Conservation (phyloP, 2,888 invertebrate genomes). For the Hydrotaea cyrtoneurina region DNA sequence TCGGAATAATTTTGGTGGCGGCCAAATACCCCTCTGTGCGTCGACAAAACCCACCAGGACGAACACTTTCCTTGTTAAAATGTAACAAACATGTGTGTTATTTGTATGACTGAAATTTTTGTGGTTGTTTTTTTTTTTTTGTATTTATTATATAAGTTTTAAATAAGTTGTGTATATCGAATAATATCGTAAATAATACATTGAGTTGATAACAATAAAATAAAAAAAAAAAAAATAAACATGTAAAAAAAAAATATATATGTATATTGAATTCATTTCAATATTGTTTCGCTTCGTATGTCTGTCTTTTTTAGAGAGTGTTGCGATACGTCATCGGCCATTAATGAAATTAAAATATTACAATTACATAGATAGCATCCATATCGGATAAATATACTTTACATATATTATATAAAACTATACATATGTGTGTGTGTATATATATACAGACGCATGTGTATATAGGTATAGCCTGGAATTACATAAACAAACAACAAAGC, state of each 20-base stretch:
- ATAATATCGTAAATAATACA: conserved; percentile 65
- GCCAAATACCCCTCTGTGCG: no score
- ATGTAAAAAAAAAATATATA: neutral
- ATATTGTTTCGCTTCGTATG: neutral
- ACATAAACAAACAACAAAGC: conserved; percentile 42
- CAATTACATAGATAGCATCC: neutral
- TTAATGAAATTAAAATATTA: conserved; percentile 52
- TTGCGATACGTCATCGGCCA: conserved; percentile 39
- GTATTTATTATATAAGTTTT: conserved; percentile 41
- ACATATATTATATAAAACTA: conserved; percentile 8
- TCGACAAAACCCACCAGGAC: no score
- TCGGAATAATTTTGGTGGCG: no score
- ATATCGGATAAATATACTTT: neutral
- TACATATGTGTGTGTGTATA: neutral
- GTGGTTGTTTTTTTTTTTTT: conserved; percentile 24
- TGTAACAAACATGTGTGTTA: no score
- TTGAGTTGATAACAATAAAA: conserved; percentile 61
- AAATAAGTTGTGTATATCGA: conserved; percentile 47
- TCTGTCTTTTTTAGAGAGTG: neutral
- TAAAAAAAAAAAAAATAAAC: neutral
- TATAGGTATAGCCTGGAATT: conserved; percentile 13
- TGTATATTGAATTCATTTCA: neutral
- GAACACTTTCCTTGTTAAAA: no score
- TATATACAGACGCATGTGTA: conserved; percentile 32
- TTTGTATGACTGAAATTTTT: no score